phyloP scores from a whole-genome alignment of 2,797 vertebrate species.

The Sebastes minor region DNA sequence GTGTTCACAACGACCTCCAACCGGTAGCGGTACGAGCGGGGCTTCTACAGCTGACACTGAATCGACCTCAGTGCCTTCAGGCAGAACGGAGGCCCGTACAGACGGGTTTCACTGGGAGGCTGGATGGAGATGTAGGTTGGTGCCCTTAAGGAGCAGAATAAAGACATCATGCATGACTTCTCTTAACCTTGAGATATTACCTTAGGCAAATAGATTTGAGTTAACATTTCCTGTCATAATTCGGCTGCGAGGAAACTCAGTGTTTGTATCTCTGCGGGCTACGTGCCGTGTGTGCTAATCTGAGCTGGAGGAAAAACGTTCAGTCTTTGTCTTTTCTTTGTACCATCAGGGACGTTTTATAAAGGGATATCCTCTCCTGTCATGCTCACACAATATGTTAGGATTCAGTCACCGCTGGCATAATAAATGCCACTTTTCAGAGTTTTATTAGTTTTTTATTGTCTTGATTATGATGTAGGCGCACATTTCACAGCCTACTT shows the following conservation, averaged over 20 bases:
- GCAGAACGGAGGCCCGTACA: constrained; percentile 7
- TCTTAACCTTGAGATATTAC: constrained; percentile 59
- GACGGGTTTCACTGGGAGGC: background rate
- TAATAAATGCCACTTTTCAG: constrained; percentile 23
- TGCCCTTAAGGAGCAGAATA: constrained; percentile 27
- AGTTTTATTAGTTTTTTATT: constrained; percentile 34
- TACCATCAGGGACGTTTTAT: constrained; percentile 31
- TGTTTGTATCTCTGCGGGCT: constrained; percentile 26
- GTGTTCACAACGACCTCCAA: constrained; percentile 43
- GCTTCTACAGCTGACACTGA: constrained; percentile 17
- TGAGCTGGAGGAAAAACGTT: constrained; percentile 36
- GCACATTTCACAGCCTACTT: constrained; percentile 23
- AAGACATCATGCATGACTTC: constrained; percentile 35
- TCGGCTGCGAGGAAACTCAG: constrained; percentile 14
- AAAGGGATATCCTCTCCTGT: constrained; percentile 28
- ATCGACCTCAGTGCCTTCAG: constrained; percentile 31
- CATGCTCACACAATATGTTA: constrained; percentile 7
- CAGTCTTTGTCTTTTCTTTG: constrained; percentile 25
- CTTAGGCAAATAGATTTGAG: constrained; percentile 42
- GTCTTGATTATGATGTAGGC: constrained; percentile 24
- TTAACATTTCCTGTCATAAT: constrained; percentile 55
- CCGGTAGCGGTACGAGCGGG: background rate
- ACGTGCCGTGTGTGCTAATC: constrained; percentile 47
- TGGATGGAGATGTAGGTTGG: constrained; percentile 23
- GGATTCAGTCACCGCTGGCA: constrained; percentile 16